Conservation (phyloP, 2,888 invertebrate genomes). For the Neoitamus cyanurus region DNA sequence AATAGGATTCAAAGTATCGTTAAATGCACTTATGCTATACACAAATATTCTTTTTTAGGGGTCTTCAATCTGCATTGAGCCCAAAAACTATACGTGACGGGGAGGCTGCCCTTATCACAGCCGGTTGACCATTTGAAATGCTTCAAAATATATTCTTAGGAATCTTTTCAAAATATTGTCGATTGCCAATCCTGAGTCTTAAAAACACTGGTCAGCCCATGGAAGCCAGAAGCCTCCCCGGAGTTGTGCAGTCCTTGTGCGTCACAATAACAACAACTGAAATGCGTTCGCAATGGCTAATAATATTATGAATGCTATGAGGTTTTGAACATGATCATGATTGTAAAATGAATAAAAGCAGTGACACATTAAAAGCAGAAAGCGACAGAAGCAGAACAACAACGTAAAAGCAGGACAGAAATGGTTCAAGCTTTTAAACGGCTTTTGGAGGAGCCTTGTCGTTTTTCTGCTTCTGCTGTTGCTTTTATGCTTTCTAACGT, state of each 20-base stretch:
- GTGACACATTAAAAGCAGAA: background rate
- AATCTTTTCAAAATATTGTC: background rate
- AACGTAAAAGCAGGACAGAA: background rate
- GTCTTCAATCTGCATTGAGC: background rate
- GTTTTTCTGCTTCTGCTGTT: background rate
- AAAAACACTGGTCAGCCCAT: background rate
- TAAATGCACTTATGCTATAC: background rate
- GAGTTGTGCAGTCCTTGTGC: conserved; percentile 35
- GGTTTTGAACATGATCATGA: background rate
- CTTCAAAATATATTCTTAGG: background rate
- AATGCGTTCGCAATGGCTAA: background rate
- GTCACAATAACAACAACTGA: background rate
- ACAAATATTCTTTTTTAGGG: background rate
- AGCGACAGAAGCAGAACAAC: background rate
- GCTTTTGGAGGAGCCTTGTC: no score
- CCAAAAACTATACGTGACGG: background rate
- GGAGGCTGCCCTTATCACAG: conserved; percentile 32
- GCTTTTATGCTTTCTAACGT: background rate
- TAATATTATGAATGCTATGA: background rate
- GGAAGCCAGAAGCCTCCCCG: conserved; percentile 2
- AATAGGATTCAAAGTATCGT: background rate
- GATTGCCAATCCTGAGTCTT: background rate
- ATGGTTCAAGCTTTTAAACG: background rate
- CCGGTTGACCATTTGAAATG: background rate
- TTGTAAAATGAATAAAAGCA: background rate